Conservation (phyloP, 2,797 vertebrate species). For the Limnodromus scolopaceus region DNA sequence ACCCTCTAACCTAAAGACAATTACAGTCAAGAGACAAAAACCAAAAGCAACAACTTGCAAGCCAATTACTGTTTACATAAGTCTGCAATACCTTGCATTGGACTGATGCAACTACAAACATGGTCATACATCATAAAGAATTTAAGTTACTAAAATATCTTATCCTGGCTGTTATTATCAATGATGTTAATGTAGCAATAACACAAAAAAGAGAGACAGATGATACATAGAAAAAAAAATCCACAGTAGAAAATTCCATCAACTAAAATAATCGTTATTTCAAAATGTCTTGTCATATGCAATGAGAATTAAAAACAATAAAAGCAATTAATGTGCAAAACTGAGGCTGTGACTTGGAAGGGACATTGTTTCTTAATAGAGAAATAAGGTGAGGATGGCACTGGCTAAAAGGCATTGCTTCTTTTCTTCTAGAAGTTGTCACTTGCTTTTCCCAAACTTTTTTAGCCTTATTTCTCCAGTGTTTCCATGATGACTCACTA, state of each 20-base stretch:
- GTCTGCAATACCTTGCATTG: background rate
- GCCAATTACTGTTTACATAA: background rate
- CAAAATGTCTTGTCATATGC: background rate
- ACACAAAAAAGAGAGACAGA: background rate
- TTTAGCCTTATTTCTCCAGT: background rate
- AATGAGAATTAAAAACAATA: background rate
- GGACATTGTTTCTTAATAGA: background rate
- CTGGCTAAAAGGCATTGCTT: background rate
- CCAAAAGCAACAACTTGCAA: background rate
- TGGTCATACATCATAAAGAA: background rate
- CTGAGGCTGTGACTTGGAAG: background rate
- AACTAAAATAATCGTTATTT: background rate
- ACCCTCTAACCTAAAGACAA: background rate
- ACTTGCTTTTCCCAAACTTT: background rate
- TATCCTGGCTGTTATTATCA: background rate
- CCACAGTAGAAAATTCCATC: background rate
- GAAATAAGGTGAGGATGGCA: background rate
- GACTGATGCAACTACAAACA: background rate
- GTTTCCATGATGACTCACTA: background rate
- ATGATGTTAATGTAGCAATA: background rate
- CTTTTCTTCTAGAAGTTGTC: background rate
- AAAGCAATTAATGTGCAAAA: background rate
- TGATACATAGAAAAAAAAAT: background rate
- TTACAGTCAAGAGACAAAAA: background rate
- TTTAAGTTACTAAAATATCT: background rate